These are phyloP conservation scores for Gavialis gangeticus DNA, from an alignment of 2,113 vertebrate species.

Conservation along the genomic window DNA sequence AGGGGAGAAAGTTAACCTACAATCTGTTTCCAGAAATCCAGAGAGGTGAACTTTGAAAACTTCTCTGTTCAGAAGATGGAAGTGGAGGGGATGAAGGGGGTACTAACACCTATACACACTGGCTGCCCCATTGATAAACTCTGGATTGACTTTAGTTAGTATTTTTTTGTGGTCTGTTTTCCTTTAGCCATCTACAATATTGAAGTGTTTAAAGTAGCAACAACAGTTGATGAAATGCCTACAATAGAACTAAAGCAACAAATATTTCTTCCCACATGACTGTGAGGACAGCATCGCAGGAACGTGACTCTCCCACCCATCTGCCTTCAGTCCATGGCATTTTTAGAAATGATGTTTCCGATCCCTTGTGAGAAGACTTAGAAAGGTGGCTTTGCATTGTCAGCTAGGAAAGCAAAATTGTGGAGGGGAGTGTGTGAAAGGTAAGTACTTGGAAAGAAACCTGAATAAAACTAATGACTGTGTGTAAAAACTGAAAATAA, in stretches of 20 bases:
- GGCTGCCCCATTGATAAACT: not conserved
- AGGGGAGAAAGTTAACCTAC: not conserved
- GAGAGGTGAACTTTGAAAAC: slow-evolving; percentile 60
- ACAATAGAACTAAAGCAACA: slow-evolving; percentile 50
- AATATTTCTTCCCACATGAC: slow-evolving; percentile 34
- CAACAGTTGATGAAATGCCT: slow-evolving; percentile 31
- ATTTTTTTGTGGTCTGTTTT: not conserved
- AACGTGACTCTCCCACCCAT: not conserved
- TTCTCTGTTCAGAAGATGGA: not conserved
- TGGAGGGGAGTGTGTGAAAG: not conserved
- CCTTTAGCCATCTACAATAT: not conserved
- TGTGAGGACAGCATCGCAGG: not conserved
- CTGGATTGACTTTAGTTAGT: not conserved
- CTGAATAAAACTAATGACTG: not conserved
- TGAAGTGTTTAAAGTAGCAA: slow-evolving; percentile 14
- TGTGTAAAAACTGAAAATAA: not conserved
- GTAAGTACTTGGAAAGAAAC: not conserved
- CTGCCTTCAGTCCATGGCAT: not conserved
- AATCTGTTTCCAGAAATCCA: slow-evolving; percentile 18
- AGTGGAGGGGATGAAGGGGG: not conserved
- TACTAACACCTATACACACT: not conserved
- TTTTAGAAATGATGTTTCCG: slow-evolving; percentile 26
- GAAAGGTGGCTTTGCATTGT: not conserved
- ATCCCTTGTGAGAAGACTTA: not conserved
- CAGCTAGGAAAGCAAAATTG: slow-evolving; percentile 10